A percentile compares a stretch with the other conserved stretches of the same genome.
phyloP scores from a whole-genome alignment of 2,797 vertebrate genomes.

The Melopsittacus undulatus region DNA sequence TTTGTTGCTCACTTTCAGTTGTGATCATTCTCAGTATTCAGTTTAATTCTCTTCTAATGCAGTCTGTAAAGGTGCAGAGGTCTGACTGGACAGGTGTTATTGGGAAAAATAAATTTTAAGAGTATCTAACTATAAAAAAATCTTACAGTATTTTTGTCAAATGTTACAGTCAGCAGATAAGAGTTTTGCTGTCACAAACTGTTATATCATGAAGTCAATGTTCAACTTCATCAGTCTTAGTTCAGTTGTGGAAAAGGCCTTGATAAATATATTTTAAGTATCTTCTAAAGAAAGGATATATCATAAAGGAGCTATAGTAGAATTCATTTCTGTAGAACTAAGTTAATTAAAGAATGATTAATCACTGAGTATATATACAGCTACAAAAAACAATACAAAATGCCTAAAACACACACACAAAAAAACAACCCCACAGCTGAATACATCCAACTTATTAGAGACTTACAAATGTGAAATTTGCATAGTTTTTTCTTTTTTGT shows the following conservation, averaged over 20 bases:
- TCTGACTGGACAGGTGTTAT: background rate
- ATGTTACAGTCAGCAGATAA: background rate
- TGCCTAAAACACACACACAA: background rate
- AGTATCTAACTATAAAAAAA: background rate
- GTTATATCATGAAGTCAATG: background rate
- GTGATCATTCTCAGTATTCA: background rate
- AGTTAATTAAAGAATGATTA: background rate
- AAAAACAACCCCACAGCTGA: accelerated
- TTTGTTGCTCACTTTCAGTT: background rate
- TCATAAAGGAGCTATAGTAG: background rate
- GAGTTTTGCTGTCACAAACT: background rate
- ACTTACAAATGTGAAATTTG: background rate
- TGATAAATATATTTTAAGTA: background rate
- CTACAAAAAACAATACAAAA: background rate
- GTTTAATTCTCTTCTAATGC: background rate
- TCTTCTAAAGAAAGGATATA: background rate
- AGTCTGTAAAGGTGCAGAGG: background rate
- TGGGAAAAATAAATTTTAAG: background rate
- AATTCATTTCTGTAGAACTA: background rate
- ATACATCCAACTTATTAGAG: background rate
- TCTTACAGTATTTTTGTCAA: background rate
- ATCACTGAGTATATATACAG: accelerated
- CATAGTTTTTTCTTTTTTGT: background rate
- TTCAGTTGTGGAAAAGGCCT: background rate
- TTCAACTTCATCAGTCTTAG: background rate